phyloP scores from a whole-genome alignment of 1,140 invertebrate species.

The Drosophila biarmipes region DNA sequence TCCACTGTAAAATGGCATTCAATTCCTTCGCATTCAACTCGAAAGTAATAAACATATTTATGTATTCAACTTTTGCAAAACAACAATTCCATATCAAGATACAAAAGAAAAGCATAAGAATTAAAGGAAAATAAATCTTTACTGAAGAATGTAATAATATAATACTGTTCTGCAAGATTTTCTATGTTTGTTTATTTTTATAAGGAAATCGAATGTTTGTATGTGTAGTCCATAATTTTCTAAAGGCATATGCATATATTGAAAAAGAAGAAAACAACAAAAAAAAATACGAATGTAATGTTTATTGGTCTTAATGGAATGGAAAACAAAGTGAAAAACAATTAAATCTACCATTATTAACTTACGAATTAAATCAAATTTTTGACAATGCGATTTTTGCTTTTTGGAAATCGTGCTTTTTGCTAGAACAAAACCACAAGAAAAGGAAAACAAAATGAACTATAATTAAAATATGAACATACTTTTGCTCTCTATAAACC shows the following conservation, averaged over 20 bases:
- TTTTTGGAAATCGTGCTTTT: constrained; percentile 81
- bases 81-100: constrained; percentile 61
- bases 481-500: constrained; percentile 76
- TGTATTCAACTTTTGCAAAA: constrained; percentile 57
- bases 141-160: constrained; percentile 41
- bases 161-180: constrained; percentile 65
- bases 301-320: constrained; percentile 61
- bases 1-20: constrained; percentile 68
- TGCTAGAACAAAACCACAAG: constrained; percentile 57
- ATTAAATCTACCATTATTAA: constrained; percentile 64
- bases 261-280: constrained; percentile 10
- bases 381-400: constrained; percentile 80
- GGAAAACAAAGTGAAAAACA: constrained; percentile 31
- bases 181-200: constrained; percentile 76
- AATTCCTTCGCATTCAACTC: constrained; percentile 50
- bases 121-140: constrained; percentile 26
- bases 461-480: constrained; percentile 57
- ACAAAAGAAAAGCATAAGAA: constrained; percentile 27
- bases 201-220: constrained; percentile 67
- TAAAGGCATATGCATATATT: constrained; percentile 62
- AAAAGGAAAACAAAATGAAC: constrained; percentile 38
- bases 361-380: constrained; percentile 77
- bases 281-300: constrained; percentile 20
- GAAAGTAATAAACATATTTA: constrained; percentile 48
- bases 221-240: constrained; percentile 78